Conservation (phyloP, 1,140 invertebrate species). For the Pomacea maculata region DNA sequence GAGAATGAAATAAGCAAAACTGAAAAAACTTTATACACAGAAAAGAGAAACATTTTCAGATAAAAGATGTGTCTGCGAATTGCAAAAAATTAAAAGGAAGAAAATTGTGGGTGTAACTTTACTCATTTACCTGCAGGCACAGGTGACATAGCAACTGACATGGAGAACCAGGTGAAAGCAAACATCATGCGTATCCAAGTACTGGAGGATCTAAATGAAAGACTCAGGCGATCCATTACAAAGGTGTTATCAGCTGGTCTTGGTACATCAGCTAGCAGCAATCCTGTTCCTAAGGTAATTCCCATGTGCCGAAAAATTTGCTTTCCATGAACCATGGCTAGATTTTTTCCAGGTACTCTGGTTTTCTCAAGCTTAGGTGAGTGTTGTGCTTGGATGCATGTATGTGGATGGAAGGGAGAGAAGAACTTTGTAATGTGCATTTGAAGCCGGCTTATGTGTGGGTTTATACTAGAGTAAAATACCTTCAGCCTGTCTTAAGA, state of each 20-base stretch:
- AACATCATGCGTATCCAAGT: conserved; percentile 59
- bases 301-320: not conserved
- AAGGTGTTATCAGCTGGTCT: conserved; percentile 40
- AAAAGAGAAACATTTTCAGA: not conserved
- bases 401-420: too few relatives aligned
- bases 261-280: not conserved
- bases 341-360: too few relatives aligned
- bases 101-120: too few relatives aligned
- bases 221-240: conserved; percentile 54
- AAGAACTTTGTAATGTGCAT: too few relatives aligned
- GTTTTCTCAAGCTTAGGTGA: too few relatives aligned
- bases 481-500: too few relatives aligned
- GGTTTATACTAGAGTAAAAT: too few relatives aligned
- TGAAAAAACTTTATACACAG: too few relatives aligned
- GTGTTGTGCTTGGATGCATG: too few relatives aligned
- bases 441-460: too few relatives aligned
- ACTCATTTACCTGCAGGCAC: conserved; percentile 46
- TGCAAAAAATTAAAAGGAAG: too few relatives aligned
- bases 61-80: not conserved
- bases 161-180: conserved; percentile 63
- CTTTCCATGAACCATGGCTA: not conserved
- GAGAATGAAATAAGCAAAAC: too few relatives aligned
- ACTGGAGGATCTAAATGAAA: conserved; percentile 60
- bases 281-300: not conserved
- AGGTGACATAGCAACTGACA: conserved; percentile 59